Conservation (phyloP, 1,140 invertebrate species). For the Scaptomyza pallida region DNA sequence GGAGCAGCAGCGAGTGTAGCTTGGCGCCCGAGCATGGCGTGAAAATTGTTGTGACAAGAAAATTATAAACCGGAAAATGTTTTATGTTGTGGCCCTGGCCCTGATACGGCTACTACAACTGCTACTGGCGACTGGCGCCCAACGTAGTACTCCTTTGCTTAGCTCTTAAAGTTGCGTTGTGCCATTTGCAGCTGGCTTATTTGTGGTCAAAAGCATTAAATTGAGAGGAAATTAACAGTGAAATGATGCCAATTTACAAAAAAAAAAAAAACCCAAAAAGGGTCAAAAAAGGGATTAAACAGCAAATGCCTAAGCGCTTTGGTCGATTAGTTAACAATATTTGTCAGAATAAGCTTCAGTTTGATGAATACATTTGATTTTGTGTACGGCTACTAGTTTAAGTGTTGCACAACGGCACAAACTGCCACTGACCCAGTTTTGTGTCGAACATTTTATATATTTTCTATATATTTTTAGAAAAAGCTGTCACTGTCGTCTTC, state of each 20-base stretch:
- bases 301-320: not conserved
- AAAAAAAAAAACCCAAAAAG: not conserved
- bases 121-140: too few relatives aligned
- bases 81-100: slow-evolving; percentile 70
- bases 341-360: too few relatives aligned
- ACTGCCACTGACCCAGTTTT: slow-evolving; percentile 24
- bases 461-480: not conserved
- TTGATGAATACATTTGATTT: not conserved
- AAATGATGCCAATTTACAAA: slow-evolving; percentile 57
- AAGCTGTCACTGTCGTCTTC: not conserved
- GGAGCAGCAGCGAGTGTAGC: slow-evolving; percentile 13
- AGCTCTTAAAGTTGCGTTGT: slow-evolving; percentile 21
- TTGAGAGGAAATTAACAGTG: slow-evolving; percentile 68
- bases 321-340: not conserved
- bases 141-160: slow-evolving; percentile 23
- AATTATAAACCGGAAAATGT: slow-evolving; percentile 83
- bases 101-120: too few relatives aligned
- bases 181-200: slow-evolving; percentile 40
- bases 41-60: slow-evolving; percentile 83
- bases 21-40: slow-evolving; percentile 73
- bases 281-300: too few relatives aligned
- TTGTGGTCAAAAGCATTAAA: slow-evolving; percentile 58
- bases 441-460: slow-evolving; percentile 6
- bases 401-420: not conserved
- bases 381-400: slow-evolving; percentile 6